Percentiles rank a stretch among this genome's conserved stretches.
These are phyloP conservation scores for Spheniscus humboldti DNA, from an alignment of 2,797 vertebrate species.

Conservation along the genomic window DNA sequence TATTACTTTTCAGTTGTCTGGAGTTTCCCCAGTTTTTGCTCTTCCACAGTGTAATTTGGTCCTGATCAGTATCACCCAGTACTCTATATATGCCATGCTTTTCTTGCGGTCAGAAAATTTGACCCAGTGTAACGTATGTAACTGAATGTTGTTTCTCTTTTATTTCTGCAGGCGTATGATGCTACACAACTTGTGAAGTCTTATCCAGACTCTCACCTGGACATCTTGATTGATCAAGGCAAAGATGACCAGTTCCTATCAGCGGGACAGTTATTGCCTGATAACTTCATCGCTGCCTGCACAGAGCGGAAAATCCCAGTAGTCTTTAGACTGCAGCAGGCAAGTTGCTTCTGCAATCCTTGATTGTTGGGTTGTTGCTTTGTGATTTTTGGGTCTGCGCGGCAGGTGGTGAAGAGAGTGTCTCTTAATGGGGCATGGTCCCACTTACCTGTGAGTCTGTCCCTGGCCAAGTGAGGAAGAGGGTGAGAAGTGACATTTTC, in stretches of 20 bases:
- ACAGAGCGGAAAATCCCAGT: conserved; percentile 90
- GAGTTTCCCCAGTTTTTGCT: background rate
- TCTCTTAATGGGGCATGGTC: rapidly evolving
- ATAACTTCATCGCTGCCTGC: conserved; percentile 93
- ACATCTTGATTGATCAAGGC: conserved; percentile 95
- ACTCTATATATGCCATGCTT: background rate
- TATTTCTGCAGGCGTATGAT: conserved; percentile 82
- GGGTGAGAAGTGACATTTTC: background rate
- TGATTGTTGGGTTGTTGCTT: background rate
- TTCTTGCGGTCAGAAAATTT: background rate
- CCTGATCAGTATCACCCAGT: background rate
- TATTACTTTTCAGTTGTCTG: background rate
- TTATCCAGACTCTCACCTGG: conserved; percentile 83
- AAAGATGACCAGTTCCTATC: conserved; percentile 93
- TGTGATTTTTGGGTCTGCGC: background rate
- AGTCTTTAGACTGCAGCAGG: conserved; percentile 93
- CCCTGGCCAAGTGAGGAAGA: background rate
- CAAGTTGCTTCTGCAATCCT: conserved; percentile 52
- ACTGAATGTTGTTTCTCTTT: background rate
- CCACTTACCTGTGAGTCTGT: background rate
- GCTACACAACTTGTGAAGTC: conserved; percentile 83
- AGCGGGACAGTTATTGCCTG: conserved; percentile 88
- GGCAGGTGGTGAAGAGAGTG: background rate
- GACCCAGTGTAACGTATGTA: rapidly evolving
- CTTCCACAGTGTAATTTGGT: background rate